A percentile compares a stretch with the other conserved stretches of the same genome.
phyloP scores from a whole-genome alignment of 2,113 vertebrate species.

The Nerophis lumbriciformis region DNA sequence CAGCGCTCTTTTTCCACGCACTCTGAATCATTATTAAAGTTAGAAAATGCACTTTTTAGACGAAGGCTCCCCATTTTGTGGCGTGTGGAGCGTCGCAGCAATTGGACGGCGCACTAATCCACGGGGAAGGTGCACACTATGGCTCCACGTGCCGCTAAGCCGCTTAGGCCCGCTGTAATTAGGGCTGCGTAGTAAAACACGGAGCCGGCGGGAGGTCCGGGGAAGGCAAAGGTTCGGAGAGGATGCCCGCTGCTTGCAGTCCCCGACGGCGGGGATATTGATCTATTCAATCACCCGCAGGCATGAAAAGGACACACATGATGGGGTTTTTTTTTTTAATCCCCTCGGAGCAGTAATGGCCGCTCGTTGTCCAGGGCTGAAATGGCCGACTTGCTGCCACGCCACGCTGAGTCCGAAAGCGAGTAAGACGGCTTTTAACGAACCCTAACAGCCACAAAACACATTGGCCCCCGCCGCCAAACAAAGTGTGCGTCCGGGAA shows the following conservation, averaged over 20 bases:
- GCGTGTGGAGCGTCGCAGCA: constrained; percentile 24
- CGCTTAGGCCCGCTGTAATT: constrained; percentile 70
- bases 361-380: background rate
- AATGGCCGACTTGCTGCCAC: constrained; percentile 11
- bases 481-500: no score
- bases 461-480: background rate
- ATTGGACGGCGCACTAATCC: constrained; percentile 55
- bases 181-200: constrained; percentile 65
- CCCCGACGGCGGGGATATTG: no score
- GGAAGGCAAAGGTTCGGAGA: constrained; percentile 15
- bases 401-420: no score
- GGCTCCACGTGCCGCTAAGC: constrained; percentile 73
- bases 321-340: constrained; percentile 6
- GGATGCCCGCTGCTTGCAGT: background rate
- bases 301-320: constrained; percentile 3
- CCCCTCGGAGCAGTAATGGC: background rate
- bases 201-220: constrained; percentile 23
- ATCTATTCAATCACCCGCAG: background rate
- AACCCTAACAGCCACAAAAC: background rate
- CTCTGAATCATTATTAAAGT: no score
- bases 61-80: background rate
- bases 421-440: background rate
- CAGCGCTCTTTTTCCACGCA: no score
- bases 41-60: no score
- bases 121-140: constrained; percentile 58